phyloP scores from a whole-genome alignment of 1,140 invertebrate species.

The Drosophila azteca region DNA sequence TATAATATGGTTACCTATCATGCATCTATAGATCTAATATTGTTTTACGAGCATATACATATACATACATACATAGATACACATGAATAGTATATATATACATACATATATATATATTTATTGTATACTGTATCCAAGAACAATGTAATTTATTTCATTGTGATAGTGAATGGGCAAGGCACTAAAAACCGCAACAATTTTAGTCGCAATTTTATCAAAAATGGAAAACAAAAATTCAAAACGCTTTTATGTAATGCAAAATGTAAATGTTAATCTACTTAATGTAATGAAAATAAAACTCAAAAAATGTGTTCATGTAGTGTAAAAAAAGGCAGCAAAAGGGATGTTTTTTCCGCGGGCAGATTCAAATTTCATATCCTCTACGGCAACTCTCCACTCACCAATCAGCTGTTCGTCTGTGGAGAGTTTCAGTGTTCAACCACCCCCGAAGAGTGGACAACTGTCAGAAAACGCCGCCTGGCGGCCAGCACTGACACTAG shows the following conservation, averaged over 20 bases:
- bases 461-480: constrained; percentile 55
- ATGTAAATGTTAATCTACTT: constrained; percentile 73
- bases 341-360: neutral
- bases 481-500: constrained; percentile 7
- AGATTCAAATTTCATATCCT: constrained; percentile 10
- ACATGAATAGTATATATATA: constrained; percentile 23
- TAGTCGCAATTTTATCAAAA: constrained; percentile 62
- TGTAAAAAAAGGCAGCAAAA: constrained; percentile 28
- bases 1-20: constrained; percentile 56
- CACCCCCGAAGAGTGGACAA: constrained; percentile 16
- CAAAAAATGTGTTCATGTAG: constrained; percentile 71
- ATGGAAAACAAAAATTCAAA: constrained; percentile 40
- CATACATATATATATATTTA: constrained; percentile 54
- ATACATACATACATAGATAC: constrained; percentile 1
- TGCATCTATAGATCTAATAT: constrained; percentile 47
- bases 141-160: constrained; percentile 78
- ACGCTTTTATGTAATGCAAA: constrained; percentile 73
- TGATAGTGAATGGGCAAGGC: constrained; percentile 63
- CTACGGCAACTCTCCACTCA: constrained; percentile 6
- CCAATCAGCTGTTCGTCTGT: constrained; percentile 32
- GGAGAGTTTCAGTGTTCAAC: constrained; percentile 32
- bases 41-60: constrained; percentile 52
- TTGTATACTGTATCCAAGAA: constrained; percentile 51
- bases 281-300: constrained; percentile 68
- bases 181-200: constrained; percentile 69